A percentile compares a stretch with the other conserved stretches of the same genome.
These are phyloP conservation scores for Neolamprologus ventralis DNA, from an alignment of 2,113 vertebrate species.

Conservation along the genomic window DNA sequence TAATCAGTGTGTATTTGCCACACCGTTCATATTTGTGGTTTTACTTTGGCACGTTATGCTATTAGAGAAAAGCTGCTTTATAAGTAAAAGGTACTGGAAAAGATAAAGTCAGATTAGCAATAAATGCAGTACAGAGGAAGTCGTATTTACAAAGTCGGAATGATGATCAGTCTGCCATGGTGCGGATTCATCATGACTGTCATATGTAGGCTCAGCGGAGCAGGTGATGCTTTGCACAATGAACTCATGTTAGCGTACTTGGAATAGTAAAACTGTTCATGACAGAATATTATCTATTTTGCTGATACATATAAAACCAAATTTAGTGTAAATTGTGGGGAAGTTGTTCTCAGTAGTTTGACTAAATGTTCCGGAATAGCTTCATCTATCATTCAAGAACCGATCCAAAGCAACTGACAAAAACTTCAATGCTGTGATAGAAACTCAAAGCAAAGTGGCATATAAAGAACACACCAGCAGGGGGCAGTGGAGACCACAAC, in stretches of 20 bases:
- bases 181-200: not conserved
- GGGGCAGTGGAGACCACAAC: slow-evolving; percentile 17
- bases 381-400: not conserved
- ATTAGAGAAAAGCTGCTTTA: not conserved
- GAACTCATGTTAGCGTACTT: not conserved
- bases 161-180: not conserved
- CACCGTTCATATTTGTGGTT: not conserved
- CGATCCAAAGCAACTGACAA: not conserved
- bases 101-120: not conserved
- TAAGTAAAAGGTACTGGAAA: not conserved
- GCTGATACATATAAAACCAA: not conserved
- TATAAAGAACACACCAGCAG: slow-evolving; percentile 22
- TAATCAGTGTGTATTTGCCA: not conserved
- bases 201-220: not conserved
- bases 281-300: not conserved
- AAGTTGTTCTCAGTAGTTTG: not conserved
- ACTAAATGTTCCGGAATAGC: not conserved
- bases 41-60: not conserved
- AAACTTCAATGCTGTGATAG: not conserved
- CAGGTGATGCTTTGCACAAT: not conserved
- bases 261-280: not conserved
- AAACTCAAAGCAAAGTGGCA: not conserved
- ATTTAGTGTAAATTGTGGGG: not conserved
- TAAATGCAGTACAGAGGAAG: not conserved
- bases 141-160: not conserved